A percentile compares a stretch with the other conserved stretches of the same genome.
Evolutionary conservation across 2,888 invertebrate genomes (phyloP).

Genomic region (Leptodirus hochenwartii): DNA sequence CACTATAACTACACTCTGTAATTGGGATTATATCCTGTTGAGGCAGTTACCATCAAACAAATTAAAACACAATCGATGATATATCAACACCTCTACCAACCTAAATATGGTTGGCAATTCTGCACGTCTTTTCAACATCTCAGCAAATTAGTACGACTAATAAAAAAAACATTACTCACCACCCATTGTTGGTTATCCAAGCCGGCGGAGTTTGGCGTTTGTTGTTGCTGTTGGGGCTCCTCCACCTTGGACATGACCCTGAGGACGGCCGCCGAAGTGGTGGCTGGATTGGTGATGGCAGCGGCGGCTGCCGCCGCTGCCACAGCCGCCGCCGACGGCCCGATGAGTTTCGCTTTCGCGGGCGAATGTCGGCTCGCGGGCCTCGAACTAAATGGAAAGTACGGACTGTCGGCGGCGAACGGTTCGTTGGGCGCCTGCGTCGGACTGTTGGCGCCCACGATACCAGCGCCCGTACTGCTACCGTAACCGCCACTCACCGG

Average conservation of each 20-base stretch:
- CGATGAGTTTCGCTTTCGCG: constrained; percentile 25
- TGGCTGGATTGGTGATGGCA: constrained; percentile 21
- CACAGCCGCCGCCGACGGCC: constrained; percentile 26
- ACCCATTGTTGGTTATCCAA: constrained; percentile 26
- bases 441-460: constrained; percentile 18
- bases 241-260: constrained; percentile 25
- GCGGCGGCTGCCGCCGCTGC: constrained; percentile 24
- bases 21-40: too few relatives aligned
- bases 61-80: too few relatives aligned
- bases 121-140: too few relatives aligned
- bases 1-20: too few relatives aligned
- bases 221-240: constrained; percentile 21
- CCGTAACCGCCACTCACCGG: constrained; percentile 20
- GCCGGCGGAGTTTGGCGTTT: constrained; percentile 20
- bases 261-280: constrained; percentile 34
- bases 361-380: constrained; percentile 28
- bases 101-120: constrained; percentile 3
- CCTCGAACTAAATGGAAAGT: constrained; percentile 45
- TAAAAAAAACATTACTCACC: constrained; percentile 24
- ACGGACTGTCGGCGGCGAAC: constrained; percentile 40
- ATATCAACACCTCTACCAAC: too few relatives aligned
- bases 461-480: constrained; percentile 24
- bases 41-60: too few relatives aligned
- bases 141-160: constrained; percentile 1
- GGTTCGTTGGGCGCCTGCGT: constrained; percentile 33